Conservation (phyloP, 2,797 vertebrate species). For the Megaceryle alcyon region DNA sequence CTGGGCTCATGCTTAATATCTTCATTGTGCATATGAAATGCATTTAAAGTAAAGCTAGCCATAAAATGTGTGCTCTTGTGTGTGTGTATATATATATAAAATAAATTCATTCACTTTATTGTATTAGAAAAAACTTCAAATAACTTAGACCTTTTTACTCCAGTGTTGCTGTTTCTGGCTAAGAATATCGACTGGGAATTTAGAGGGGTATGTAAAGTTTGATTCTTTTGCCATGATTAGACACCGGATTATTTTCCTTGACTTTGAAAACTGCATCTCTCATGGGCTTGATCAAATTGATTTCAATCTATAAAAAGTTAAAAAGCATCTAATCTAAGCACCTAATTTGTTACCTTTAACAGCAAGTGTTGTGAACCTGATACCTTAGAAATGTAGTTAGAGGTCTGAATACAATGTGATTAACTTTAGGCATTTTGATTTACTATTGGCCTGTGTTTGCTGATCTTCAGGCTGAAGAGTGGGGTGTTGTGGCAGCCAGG, state of each 20-base stretch:
- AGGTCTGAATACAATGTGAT: not conserved
- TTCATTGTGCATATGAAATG: not conserved
- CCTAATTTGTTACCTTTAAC: not conserved
- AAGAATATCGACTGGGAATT: not conserved
- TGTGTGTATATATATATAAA: not conserved
- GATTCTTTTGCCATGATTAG: not conserved
- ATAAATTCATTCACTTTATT: not conserved
- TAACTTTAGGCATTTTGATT: not conserved
- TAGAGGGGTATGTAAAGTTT: not conserved
- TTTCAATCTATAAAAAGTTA: not conserved
- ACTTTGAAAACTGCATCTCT: not conserved
- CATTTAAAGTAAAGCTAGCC: not conserved
- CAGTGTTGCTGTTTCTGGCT: not conserved
- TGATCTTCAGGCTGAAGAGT: not conserved
- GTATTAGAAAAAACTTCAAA: not conserved
- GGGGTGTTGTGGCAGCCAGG: not conserved
- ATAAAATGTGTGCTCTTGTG: not conserved
- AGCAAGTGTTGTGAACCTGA: not conserved
- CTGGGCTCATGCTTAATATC: not conserved
- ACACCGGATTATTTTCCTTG: not conserved
- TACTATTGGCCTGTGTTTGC: not conserved
- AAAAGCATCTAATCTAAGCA: not conserved
- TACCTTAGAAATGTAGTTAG: not conserved
- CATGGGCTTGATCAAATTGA: not conserved
- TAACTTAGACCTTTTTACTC: not conserved